Evolutionary conservation across 2,888 invertebrate species (phyloP).

Genomic region (Drosophila putrida): DNA sequence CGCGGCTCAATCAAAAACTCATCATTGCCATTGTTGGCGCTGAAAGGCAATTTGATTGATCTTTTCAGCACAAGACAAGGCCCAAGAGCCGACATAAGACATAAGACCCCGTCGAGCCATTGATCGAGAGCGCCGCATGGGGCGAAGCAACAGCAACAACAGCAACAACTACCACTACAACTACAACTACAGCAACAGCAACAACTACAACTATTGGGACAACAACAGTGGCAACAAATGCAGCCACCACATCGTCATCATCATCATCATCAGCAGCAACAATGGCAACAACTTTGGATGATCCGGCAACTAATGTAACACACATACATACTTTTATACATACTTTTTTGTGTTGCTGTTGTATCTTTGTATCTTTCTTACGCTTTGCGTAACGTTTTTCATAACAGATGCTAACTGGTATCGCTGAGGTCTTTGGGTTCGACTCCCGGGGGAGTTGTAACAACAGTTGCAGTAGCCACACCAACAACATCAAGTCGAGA

Average conservation of each 20-base stretch:
- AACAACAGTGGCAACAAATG: conserved; percentile 20
- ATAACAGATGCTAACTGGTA: conserved; percentile 71
- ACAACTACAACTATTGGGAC: background rate
- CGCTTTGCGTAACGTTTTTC: conserved; percentile 55
- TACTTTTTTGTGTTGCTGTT: no score
- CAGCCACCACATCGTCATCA: conserved; percentile 24
- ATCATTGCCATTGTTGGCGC: conserved; percentile 64
- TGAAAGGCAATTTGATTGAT: conserved; percentile 71
- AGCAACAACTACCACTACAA: conserved; percentile 11
- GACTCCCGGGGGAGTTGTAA: conserved; percentile 64
- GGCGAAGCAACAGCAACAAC: conserved; percentile 38
- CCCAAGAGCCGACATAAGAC: conserved; percentile 46
- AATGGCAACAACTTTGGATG: conserved; percentile 44
- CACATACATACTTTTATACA: background rate
- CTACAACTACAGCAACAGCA: conserved; percentile 17
- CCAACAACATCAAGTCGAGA: conserved; percentile 25
- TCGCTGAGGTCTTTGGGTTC: conserved; percentile 42
- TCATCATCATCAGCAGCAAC: conserved; percentile 22
- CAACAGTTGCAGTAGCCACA: conserved; percentile 61
- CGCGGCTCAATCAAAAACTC: conserved; percentile 65
- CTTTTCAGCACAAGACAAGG: conserved; percentile 60
- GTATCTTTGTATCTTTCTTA: conserved; percentile 2
- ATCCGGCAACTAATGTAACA: conserved; percentile 44
- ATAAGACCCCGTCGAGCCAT: conserved; percentile 49
- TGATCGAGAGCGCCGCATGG: conserved; percentile 64